A percentile compares a stretch with the other conserved stretches of the same genome.
These are phyloP conservation scores for Monopis laevigella DNA, from an alignment of 2,888 invertebrate genomes.

Conservation along the genomic window DNA sequence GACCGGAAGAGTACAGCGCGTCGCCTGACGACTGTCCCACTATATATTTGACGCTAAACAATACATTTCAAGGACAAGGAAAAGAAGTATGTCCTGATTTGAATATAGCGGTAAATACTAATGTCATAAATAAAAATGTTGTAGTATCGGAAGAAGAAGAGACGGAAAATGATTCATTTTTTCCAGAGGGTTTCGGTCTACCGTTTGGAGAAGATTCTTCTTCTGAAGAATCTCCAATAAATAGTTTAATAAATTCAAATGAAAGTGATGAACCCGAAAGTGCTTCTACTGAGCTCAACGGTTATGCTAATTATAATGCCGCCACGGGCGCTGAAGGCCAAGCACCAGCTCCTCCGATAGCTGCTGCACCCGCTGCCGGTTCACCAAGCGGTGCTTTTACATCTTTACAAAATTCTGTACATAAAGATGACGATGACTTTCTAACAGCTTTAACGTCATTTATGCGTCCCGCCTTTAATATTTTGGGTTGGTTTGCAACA, in stretches of 20 bases:
- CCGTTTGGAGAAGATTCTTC: constrained; percentile 40
- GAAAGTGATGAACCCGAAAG: constrained; percentile 40
- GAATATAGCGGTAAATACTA: constrained; percentile 75
- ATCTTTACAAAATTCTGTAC: constrained; percentile 27
- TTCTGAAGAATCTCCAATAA: constrained; percentile 32
- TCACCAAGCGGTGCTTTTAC: constrained; percentile 35
- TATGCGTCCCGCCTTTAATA: constrained; percentile 57
- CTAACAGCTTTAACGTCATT: constrained; percentile 50
- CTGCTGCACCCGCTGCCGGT: constrained; percentile 19
- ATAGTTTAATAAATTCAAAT: constrained; percentile 39
- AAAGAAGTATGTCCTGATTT: constrained; percentile 75
- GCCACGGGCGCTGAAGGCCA: constrained; percentile 16
- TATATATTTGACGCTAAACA: constrained; percentile 64
- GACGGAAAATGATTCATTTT: constrained; percentile 30
- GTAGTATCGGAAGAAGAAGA: constrained; percentile 55
- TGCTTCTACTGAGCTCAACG: constrained; percentile 42
- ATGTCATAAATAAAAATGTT: constrained; percentile 69
- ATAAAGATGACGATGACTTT: constrained; percentile 51
- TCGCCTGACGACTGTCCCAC: constrained; percentile 62
- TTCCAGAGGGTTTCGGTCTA: constrained; percentile 42
- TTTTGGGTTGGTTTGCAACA: constrained; percentile 61
- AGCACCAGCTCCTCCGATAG: background rate
- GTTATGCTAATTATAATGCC: constrained; percentile 44
- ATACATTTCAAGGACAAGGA: constrained; percentile 60
- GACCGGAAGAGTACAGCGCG: constrained; percentile 55